phyloP scores from a whole-genome alignment of 2,113 vertebrate species.

The Engraulis encrasicolus region DNA sequence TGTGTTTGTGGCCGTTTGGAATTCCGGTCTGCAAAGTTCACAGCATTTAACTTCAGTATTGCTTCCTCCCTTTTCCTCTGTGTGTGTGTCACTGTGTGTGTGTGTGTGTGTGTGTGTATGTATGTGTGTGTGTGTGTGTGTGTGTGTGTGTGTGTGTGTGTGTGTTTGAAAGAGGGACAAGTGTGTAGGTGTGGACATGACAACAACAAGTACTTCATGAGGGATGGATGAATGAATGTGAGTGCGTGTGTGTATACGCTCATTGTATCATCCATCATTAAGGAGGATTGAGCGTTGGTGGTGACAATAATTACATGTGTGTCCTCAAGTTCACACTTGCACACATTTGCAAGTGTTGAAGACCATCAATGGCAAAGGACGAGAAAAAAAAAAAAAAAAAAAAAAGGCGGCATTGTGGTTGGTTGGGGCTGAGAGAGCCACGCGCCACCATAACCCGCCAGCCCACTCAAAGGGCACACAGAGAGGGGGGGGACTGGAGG shows the following conservation, averaged over 20 bases:
- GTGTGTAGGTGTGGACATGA: background rate
- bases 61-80: conserved; percentile 52
- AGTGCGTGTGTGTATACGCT: background rate
- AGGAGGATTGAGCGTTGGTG: too few relatives aligned
- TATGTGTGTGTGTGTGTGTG: conserved; percentile 26
- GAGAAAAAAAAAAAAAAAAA: too few relatives aligned
- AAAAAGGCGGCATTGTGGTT: background rate
- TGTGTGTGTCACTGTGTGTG: conserved; percentile 36
- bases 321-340: too few relatives aligned
- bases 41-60: conserved; percentile 50
- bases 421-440: conserved; percentile 2
- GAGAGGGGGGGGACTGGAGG: too few relatives aligned
- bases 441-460: conserved; percentile 4
- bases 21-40: conserved; percentile 50
- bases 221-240: background rate
- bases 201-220: background rate
- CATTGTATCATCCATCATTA: too few relatives aligned
- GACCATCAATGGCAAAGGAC: background rate
- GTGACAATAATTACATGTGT: background rate
- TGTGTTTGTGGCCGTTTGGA: conserved; percentile 45
- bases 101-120: background rate
- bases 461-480: background rate
- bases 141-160: conserved; percentile 25
- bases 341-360: background rate
- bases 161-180: background rate